These are phyloP conservation scores for Condylura cristata DNA, from an alignment of 2,113 vertebrate species.

Conservation along the genomic window DNA sequence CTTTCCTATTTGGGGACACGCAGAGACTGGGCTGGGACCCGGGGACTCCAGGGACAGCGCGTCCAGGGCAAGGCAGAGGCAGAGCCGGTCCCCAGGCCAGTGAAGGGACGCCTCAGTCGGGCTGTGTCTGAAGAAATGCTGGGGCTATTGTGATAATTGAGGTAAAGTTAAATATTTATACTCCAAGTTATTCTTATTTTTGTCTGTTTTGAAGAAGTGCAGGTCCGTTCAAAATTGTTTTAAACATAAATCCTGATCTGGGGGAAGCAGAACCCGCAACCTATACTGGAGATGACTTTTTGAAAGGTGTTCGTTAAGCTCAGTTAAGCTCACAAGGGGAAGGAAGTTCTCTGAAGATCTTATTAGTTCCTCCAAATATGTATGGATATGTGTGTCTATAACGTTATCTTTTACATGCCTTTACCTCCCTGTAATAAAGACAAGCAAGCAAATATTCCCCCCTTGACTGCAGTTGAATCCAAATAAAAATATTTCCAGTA, in stretches of 20 bases:
- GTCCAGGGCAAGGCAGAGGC: background rate
- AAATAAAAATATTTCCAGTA: conserved; percentile 75
- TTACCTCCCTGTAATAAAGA: background rate
- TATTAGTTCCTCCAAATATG: background rate
- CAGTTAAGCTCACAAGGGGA: conserved; percentile 4
- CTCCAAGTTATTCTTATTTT: conserved; percentile 38
- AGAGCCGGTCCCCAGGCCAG: background rate
- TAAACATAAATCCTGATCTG: background rate
- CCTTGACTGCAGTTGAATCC: conserved; percentile 49
- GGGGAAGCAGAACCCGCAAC: background rate
- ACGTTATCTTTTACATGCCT: background rate
- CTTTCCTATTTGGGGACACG: background rate
- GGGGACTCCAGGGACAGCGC: background rate
- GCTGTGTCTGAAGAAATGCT: background rate
- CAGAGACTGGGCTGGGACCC: background rate
- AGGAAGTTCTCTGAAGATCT: background rate
- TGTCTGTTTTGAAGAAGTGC: conserved; percentile 13
- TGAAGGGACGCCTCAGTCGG: background rate
- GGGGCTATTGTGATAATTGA: background rate
- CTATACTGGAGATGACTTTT: background rate
- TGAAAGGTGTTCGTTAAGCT: conserved; percentile 33
- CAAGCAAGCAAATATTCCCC: background rate
- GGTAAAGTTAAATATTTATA: conserved; percentile 51
- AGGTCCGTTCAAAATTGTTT: conserved; percentile 18
- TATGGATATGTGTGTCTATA: background rate